phyloP scores from a whole-genome alignment of 2,113 vertebrate species.

The Alouatta palliata region DNA sequence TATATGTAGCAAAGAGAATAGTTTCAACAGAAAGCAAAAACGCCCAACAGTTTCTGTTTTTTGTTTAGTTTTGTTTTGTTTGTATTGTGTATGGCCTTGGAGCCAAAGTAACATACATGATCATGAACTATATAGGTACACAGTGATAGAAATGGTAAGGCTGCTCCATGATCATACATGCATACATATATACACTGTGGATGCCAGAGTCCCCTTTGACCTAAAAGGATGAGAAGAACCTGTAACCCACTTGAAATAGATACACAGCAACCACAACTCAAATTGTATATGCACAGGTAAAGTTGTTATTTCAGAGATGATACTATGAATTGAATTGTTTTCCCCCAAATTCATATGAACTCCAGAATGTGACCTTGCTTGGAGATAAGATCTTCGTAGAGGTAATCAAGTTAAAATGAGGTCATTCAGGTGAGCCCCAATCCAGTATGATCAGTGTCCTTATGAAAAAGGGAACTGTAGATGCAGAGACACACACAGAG shows the following conservation, averaged over 20 bases:
- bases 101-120: constrained; percentile 90
- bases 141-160: constrained; percentile 95
- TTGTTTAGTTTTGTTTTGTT: constrained; percentile 89
- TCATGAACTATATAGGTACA: constrained; percentile 92
- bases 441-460: background rate
- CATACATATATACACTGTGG: constrained; percentile 91
- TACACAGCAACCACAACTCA: constrained; percentile 92
- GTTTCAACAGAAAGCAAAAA: constrained; percentile 88
- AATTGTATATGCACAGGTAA: constrained; percentile 93
- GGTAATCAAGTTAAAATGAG: background rate
- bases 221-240: constrained; percentile 93
- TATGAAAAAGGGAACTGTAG: background rate
- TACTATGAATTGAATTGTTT: background rate
- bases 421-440: background rate
- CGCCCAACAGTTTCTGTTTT: constrained; percentile 85
- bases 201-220: constrained; percentile 93
- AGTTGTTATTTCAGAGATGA: constrained; percentile 53
- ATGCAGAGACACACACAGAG: background rate
- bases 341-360: background rate
- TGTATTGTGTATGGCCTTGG: constrained; percentile 92
- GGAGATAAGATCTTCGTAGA: background rate
- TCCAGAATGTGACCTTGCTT: background rate
- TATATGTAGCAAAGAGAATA: constrained; percentile 58
- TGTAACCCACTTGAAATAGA: constrained; percentile 93
- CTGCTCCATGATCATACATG: constrained; percentile 90